These are phyloP conservation scores for Ochropleura leucogaster DNA, from an alignment of 2,888 invertebrate genomes.

Conservation along the genomic window DNA sequence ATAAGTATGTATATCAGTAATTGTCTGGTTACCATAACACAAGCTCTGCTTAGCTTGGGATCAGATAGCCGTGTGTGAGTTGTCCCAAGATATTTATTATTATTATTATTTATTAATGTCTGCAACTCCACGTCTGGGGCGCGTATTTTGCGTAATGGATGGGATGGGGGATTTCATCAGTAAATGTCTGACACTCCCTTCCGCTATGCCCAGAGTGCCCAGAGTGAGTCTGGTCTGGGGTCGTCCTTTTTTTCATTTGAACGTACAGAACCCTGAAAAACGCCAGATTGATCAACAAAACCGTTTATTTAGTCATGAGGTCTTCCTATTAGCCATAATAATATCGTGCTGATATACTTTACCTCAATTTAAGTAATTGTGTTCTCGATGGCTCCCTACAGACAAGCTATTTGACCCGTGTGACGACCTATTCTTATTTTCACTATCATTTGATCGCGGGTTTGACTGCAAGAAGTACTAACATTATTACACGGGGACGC, in stretches of 20 bases:
- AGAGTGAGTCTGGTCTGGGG: too few species aligned
- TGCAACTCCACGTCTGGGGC: too few species aligned
- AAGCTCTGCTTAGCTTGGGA: too few species aligned
- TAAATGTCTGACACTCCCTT: too few species aligned
- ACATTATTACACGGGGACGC: neutral
- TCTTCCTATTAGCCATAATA: neutral
- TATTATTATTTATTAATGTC: too few species aligned
- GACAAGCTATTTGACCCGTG: constrained; percentile 18
- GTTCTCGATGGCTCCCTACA: constrained; percentile 15
- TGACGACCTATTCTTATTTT: neutral
- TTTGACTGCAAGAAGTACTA: neutral
- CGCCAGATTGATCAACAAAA: neutral
- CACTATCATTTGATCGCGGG: neutral
- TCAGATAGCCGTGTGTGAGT: too few species aligned
- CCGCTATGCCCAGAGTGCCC: too few species aligned
- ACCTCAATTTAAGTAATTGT: constrained; percentile 25
- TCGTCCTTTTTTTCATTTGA: neutral
- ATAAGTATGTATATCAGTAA: too few species aligned
- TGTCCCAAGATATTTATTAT: too few species aligned
- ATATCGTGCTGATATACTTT: neutral
- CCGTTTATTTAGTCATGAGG: neutral
- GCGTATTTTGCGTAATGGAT: too few species aligned
- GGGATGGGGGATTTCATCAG: too few species aligned
- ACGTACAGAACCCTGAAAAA: neutral
- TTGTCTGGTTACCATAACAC: too few species aligned